Base-by-base conservation (phyloP, 1,140 invertebrate genomes). In the Diploscapter pachys region DNA sequence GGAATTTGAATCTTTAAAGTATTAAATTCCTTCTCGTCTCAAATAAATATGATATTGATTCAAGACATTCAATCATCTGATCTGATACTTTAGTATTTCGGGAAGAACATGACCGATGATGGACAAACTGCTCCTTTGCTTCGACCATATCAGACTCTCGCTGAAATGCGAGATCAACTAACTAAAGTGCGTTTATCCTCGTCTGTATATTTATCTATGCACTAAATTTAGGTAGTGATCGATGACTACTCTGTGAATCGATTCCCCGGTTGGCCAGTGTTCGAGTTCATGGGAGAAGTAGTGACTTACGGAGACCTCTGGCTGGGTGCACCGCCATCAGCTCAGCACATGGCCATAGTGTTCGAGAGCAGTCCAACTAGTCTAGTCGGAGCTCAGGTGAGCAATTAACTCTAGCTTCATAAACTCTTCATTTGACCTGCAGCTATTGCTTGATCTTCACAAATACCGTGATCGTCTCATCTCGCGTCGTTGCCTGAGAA, bases 81-180 rank as follows among this genome's bases (percentile, higher is more conserved):
- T 31, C 31, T 55, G 5, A 11, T n/a, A 6, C 73, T 85, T 56
- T 62, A 84, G 84, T 84, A 82, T 71, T 84, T 85, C 71, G 82
- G 82, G 3, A 78, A 82, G 48, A 86, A 85, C 76, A 80, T 78
- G 57, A 72, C 65, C 13, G 75, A 81, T 52, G 61, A 63, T 13
- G 75, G 31, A 31, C 31, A 71, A 49, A 77, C 77, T 48, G 81
- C 80, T 49, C 64, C 73, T 3, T 80, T 78, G 70, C 62, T 85
- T 13, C 73, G 78, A n/a, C 70, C 83, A 3, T 84, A 80, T 63
- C 78, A 83, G 56, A 81, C 73, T 31, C 64, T 85, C 5, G 80
- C 80, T 50, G 77, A 81, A 70, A 85, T 85, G 84, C 65, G 83
- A 59, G 84, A 82, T 63, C 82, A 84, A 59, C 65, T 84, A 2